Evolutionary conservation across 2,797 vertebrate genomes (phyloP).

Genomic region (Rhynchonycteris naso): DNA sequence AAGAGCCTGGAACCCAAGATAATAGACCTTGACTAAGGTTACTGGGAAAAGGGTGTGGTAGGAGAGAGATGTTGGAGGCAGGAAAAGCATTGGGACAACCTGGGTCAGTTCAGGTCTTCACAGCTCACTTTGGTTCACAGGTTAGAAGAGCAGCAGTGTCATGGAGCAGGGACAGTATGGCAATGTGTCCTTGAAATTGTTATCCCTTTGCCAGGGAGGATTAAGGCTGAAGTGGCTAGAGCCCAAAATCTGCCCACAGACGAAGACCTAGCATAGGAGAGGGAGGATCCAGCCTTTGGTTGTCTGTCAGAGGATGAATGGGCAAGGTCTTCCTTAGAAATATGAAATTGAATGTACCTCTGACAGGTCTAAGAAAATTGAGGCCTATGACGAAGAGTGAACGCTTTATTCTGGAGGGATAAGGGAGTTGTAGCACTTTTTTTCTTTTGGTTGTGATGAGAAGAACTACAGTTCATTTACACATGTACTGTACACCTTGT

Average conservation of each 20-base stretch:
- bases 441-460: neutral
- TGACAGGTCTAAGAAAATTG: slow-evolving; percentile 20
- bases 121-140: neutral
- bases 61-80: neutral
- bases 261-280: neutral
- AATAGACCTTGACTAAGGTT: neutral
- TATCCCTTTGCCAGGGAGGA: slow-evolving; percentile 38
- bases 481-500: neutral
- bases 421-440: neutral
- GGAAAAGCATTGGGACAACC: neutral
- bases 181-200: neutral
- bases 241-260: neutral
- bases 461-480: neutral
- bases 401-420: neutral
- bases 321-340: slow-evolving; percentile 32
- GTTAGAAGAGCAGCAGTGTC: neutral
- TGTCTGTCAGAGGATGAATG: neutral
- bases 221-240: neutral
- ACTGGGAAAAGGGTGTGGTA: neutral
- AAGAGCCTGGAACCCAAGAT: neutral
- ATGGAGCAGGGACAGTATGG: neutral
- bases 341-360: neutral
- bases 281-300: neutral
- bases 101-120: neutral
- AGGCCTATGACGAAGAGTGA: neutral